Evolutionary conservation across 2,888 invertebrate species (phyloP).

Genomic region (Mantis religiosa): DNA sequence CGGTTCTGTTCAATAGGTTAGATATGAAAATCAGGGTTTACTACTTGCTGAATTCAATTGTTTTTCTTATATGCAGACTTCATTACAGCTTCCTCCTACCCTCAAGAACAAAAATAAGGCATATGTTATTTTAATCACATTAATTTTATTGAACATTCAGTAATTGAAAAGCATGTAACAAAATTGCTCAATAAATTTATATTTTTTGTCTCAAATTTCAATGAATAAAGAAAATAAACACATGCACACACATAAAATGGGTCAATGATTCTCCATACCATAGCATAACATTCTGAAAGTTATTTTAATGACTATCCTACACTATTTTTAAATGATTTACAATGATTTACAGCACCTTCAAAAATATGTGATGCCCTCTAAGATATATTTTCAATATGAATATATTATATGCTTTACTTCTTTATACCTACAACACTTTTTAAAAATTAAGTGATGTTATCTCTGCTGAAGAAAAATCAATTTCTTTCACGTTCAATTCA

Average conservation of each 20-base stretch:
- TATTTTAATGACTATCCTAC: background rate
- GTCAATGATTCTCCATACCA: background rate
- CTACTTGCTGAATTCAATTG: no score
- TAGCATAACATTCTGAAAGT: background rate
- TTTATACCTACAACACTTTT: background rate
- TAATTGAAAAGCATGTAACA: background rate
- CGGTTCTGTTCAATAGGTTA: no score
- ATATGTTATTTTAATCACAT: background rate
- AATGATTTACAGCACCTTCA: background rate
- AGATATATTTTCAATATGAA: background rate
- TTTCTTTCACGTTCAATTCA: background rate
- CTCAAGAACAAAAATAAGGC: no score
- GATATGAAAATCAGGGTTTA: no score
- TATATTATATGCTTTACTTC: background rate
- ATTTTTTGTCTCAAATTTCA: background rate
- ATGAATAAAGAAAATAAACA: background rate
- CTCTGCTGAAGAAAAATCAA: background rate
- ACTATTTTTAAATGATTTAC: background rate
- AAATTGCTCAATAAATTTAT: background rate
- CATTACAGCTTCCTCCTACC: no score
- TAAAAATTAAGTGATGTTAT: no score
- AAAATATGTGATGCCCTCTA: background rate
- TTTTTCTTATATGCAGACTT: no score
- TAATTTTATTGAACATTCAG: background rate
- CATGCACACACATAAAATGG: no score